A percentile compares a stretch with the other conserved stretches of the same genome.
phyloP scores from a whole-genome alignment of 2,888 invertebrate genomes.

The Cerastis leucographa region DNA sequence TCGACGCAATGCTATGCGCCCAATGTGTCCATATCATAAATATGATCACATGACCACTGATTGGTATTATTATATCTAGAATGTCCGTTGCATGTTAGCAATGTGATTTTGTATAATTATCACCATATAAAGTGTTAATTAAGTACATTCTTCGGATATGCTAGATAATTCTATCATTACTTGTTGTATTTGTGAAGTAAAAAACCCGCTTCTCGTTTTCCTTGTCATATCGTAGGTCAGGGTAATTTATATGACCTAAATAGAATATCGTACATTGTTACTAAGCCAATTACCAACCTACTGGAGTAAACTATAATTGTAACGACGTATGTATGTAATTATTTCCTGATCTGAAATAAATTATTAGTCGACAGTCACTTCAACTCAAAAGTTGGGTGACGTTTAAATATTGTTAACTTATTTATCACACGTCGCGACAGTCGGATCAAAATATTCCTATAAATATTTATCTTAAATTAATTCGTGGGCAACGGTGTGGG shows the following conservation, averaged over 20 bases:
- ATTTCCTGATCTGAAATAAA: neutral
- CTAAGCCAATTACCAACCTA: too few relatives aligned
- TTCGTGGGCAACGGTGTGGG: too few relatives aligned
- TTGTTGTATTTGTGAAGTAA: conserved; percentile 17
- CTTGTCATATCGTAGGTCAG: conserved; percentile 38
- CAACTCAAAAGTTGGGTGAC: too few relatives aligned
- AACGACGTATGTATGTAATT: neutral
- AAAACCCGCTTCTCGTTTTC: conserved; percentile 39
- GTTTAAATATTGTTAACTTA: too few relatives aligned
- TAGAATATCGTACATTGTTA: neutral
- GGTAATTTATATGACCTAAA: conserved; percentile 36
- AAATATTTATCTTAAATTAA: too few relatives aligned
- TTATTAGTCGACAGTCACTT: too few relatives aligned
- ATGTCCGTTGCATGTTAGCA: conserved; percentile 22
- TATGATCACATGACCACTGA: conserved; percentile 9
- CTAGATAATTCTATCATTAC: conserved; percentile 12
- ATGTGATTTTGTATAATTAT: conserved; percentile 34
- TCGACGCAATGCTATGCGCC: neutral
- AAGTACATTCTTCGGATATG: conserved; percentile 40
- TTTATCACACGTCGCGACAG: too few relatives aligned
- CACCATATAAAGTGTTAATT: conserved; percentile 58
- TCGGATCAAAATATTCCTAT: too few relatives aligned
- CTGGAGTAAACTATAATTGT: neutral
- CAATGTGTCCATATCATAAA: conserved; percentile 33
- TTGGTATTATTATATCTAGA: conserved; percentile 33